A percentile compares a stretch with the other conserved stretches of the same genome.
These are phyloP conservation scores for Drosophila falleni DNA, from an alignment of 2,888 invertebrate genomes.

Conservation along the genomic window DNA sequence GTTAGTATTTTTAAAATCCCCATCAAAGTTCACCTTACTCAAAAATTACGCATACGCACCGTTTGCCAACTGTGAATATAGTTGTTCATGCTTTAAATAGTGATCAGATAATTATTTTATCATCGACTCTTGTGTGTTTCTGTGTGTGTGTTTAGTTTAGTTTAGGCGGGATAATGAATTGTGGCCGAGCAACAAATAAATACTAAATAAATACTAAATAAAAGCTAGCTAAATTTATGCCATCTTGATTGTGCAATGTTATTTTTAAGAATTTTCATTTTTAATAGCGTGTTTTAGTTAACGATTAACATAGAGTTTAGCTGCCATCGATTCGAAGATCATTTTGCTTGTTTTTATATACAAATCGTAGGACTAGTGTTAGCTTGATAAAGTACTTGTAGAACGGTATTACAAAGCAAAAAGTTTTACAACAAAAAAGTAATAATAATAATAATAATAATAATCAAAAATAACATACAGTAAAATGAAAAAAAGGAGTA, in stretches of 20 bases:
- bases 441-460: slow-evolving; percentile 11
- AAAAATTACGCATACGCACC: slow-evolving; percentile 47
- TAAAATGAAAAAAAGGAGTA: neutral
- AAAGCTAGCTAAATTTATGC: slow-evolving; percentile 3
- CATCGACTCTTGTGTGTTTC: neutral
- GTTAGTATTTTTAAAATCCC: slow-evolving; percentile 25
- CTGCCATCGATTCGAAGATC: slow-evolving; percentile 35
- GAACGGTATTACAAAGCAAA: slow-evolving; percentile 25
- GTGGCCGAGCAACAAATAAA: slow-evolving; percentile 1
- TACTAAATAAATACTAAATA: slow-evolving; percentile 24
- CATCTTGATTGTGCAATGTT: slow-evolving; percentile 5
- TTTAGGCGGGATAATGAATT: neutral
- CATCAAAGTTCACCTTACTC: neutral
- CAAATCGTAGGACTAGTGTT: slow-evolving; percentile 45
- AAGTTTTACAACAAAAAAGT: slow-evolving; percentile 31
- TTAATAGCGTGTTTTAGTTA: slow-evolving; percentile 17
- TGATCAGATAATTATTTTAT: neutral
- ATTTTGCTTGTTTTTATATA: slow-evolving; percentile 43
- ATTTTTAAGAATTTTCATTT: slow-evolving; percentile 21
- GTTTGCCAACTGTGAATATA: slow-evolving; percentile 14
- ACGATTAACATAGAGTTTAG: slow-evolving; percentile 23
- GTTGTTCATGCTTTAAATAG: slow-evolving; percentile 5
- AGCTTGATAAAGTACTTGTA: slow-evolving; percentile 10
- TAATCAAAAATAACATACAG: slow-evolving; percentile 14
- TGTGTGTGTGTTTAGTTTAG: slow-evolving; percentile 15